Conservation (phyloP, 2,113 vertebrate species). For the Forbesichthys papilliferus region DNA sequence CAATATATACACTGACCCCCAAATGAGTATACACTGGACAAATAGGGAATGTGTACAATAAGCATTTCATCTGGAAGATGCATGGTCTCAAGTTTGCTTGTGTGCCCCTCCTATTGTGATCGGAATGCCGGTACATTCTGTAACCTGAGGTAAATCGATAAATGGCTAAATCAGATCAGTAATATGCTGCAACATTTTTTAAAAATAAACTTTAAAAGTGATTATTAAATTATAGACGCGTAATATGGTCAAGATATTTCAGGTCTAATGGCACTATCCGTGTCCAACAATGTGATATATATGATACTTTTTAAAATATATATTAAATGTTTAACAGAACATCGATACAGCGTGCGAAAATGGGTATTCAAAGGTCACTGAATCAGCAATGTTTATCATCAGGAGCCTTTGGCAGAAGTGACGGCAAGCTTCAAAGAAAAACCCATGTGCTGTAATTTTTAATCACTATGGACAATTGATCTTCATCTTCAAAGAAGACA, state of each 20-base stretch:
- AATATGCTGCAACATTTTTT: not conserved
- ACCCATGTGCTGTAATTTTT: slow-evolving; percentile 54
- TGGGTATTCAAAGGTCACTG: slow-evolving; percentile 55
- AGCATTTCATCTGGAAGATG: not conserved
- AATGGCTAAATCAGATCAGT: not conserved
- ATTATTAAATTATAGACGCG: no score
- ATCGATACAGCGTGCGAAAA: slow-evolving; percentile 30
- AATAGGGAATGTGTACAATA: not conserved
- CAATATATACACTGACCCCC: no score
- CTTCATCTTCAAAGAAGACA: slow-evolving; percentile 66
- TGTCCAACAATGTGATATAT: no score
- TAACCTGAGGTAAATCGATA: not conserved
- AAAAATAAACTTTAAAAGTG: no score
- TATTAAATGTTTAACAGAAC: slow-evolving; percentile 32
- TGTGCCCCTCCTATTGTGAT: not conserved
- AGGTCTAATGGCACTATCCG: no score
- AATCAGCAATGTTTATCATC: slow-evolving; percentile 66
- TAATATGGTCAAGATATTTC: no score
- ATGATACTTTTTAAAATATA: no score
- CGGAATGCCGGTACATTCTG: not conserved
- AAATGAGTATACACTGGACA: not conserved
- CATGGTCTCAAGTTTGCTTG: not conserved
- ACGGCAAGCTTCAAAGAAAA: slow-evolving; percentile 64
- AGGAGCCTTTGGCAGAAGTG: slow-evolving; percentile 47
- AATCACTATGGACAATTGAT: slow-evolving; percentile 72